Conservation (phyloP, 2,888 invertebrate species). For the Lasius fuliginosus region DNA sequence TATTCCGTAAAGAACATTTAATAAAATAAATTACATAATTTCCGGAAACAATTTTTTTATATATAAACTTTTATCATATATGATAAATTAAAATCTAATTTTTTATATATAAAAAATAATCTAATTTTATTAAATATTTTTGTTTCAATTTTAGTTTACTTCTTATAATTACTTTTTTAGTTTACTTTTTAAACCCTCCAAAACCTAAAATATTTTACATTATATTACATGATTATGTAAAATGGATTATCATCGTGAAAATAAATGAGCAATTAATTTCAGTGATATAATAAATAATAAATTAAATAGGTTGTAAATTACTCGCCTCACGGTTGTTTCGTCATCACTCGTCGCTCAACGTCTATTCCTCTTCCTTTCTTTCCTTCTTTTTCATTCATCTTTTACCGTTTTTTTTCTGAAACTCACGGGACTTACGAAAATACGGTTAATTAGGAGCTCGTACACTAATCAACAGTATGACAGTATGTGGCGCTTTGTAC, state of each 20-base stretch:
- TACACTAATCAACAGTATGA: neutral
- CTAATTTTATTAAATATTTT: no score
- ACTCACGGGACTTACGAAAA: neutral
- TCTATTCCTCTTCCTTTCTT: neutral
- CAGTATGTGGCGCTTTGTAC: neutral
- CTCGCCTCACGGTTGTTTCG: neutral
- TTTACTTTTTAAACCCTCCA: neutral
- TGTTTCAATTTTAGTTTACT: no score
- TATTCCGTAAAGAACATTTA: neutral
- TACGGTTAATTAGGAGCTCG: neutral
- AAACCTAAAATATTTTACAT: neutral
- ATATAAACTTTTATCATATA: neutral
- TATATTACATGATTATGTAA: neutral
- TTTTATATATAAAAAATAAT: neutral
- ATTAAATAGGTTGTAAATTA: neutral
- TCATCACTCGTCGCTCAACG: neutral
- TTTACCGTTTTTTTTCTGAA: neutral
- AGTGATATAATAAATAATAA: neutral
- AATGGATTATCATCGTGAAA: neutral
- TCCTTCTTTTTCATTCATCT: neutral
- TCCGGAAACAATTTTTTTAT: neutral
- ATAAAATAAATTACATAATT: neutral
- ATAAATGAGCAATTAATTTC: neutral
- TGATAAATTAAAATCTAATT: neutral
- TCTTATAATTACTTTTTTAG: no score